Evolutionary conservation across 2,797 vertebrate genomes (phyloP).

Genomic region (Tolypeutes matacus): DNA sequence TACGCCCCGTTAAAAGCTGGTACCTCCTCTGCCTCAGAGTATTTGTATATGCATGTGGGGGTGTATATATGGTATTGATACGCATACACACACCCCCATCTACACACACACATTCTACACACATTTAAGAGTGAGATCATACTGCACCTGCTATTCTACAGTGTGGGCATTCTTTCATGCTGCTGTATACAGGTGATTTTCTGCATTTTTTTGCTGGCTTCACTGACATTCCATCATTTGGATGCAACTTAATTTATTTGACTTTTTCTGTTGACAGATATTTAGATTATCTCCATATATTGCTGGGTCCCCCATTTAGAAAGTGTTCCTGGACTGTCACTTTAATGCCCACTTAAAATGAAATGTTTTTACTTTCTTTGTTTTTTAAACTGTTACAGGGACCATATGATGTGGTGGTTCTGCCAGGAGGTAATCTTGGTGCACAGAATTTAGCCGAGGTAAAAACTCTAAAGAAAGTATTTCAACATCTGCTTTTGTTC

Average conservation of each 20-base stretch:
- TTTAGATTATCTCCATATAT: neutral
- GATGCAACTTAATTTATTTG: neutral
- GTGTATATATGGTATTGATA: neutral
- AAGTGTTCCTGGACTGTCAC: neutral
- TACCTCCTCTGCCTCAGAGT: neutral
- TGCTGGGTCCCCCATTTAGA: neutral
- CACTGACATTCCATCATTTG: neutral
- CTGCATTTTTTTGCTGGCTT: neutral
- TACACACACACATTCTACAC: accelerated
- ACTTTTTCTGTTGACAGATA: neutral
- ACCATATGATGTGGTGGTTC: constrained; percentile 96
- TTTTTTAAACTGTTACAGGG: constrained; percentile 89
- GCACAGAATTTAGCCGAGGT: constrained; percentile 97
- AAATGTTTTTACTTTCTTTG: neutral
- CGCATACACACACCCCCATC: neutral
- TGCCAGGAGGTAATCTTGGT: constrained; percentile 97
- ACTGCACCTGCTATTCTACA: neutral
- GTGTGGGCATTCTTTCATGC: accelerated
- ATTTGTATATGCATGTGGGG: too few relatives aligned
- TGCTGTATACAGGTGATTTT: accelerated
- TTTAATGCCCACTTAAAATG: neutral
- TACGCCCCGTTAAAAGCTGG: neutral
- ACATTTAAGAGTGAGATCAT: too few relatives aligned
- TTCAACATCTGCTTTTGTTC: neutral
- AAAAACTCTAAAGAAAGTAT: constrained; percentile 42